Evolutionary conservation across 2,113 vertebrate species (phyloP).

Genomic region (Tonatia bakeri): DNA sequence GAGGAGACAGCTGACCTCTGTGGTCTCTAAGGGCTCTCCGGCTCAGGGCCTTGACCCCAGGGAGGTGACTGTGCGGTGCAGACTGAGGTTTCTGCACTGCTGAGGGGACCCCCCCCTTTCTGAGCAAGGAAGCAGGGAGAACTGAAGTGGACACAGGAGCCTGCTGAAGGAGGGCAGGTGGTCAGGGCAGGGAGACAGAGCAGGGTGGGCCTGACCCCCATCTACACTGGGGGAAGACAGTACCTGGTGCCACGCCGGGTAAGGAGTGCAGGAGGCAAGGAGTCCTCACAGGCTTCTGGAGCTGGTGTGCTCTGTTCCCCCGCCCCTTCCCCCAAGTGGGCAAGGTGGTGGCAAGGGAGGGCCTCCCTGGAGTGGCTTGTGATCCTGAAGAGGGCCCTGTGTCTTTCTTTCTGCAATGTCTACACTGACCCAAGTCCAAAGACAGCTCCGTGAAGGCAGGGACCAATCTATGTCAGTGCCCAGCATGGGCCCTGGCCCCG

Average conservation of each 20-base stretch:
- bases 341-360: neutral
- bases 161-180: neutral
- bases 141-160: neutral
- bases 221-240: fast-evolving
- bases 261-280: neutral
- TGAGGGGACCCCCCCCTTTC: neutral
- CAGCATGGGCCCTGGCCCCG: neutral
- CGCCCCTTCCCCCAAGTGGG: neutral
- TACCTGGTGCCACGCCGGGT: fast-evolving
- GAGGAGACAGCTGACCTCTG: neutral
- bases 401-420: neutral
- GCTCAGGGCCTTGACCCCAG: neutral
- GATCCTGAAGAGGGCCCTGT: neutral
- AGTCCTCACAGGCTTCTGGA: neutral
- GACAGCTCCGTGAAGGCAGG: neutral
- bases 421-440: neutral
- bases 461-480: neutral
- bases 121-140: neutral
- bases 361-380: neutral
- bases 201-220: neutral
- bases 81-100: neutral
- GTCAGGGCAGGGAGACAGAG: neutral
- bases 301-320: neutral
- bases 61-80: neutral
- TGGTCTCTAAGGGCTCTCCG: neutral